Conservation (phyloP, 2,113 vertebrate genomes). For the Struthio camelus region DNA sequence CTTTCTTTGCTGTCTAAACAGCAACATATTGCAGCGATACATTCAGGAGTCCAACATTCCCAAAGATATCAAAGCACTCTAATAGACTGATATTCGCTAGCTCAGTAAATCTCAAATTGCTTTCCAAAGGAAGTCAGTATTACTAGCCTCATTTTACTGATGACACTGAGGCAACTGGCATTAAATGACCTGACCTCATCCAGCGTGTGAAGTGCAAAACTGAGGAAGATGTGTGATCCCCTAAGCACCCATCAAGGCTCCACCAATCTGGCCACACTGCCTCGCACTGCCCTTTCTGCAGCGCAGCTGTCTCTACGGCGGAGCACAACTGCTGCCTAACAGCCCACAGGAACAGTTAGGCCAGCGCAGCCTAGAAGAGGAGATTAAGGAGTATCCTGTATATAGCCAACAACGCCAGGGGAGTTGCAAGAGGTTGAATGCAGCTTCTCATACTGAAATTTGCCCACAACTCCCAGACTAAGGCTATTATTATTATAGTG, state of each 20-base stretch:
- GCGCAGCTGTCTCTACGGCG: constrained; percentile 15
- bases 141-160: constrained; percentile 48
- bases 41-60: not conserved
- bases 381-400: not conserved
- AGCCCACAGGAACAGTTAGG: not conserved
- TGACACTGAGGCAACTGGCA: constrained; percentile 31
- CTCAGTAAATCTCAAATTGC: constrained; percentile 39
- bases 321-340: constrained; percentile 28
- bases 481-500: not conserved
- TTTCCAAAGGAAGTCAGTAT: constrained; percentile 48
- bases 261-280: not conserved
- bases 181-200: not conserved
- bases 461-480: not conserved
- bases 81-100: constrained; percentile 10
- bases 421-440: not conserved
- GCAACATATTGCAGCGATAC: not conserved
- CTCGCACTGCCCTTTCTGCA: not conserved
- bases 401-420: not conserved
- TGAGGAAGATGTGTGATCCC: not conserved
- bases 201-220: fast-evolving
- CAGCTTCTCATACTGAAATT: not conserved
- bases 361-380: not conserved
- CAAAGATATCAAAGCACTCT: constrained; percentile 24
- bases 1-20: not conserved
- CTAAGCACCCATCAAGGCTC: not conserved